phyloP scores from a whole-genome alignment of 2,888 invertebrate species.

The Melanotus villosus region DNA sequence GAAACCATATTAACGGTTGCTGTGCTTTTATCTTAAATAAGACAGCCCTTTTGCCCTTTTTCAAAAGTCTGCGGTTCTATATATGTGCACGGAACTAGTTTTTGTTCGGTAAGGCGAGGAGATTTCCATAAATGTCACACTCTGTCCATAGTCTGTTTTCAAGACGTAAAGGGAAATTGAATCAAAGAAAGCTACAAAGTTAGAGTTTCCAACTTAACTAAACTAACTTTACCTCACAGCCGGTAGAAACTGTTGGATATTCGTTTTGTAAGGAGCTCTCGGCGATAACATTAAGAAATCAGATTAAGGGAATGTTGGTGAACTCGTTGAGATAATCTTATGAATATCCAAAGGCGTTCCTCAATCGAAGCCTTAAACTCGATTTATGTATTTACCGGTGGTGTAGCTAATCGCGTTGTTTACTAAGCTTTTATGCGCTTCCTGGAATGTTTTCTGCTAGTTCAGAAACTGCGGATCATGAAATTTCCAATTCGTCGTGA shows the following conservation, averaged over 20 bases:
- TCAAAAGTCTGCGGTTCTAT: too few species aligned
- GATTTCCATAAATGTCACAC: too few species aligned
- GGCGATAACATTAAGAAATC: conserved; percentile 18
- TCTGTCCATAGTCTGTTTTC: too few species aligned
- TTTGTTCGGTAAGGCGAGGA: too few species aligned
- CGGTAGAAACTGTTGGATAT: background rate
- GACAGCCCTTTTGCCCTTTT: too few species aligned
- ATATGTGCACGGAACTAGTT: too few species aligned
- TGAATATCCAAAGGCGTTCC: conserved; percentile 22
- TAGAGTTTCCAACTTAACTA: background rate
- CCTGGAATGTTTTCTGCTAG: background rate
- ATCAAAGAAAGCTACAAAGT: conserved; percentile 8
- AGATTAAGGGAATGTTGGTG: conserved; percentile 10
- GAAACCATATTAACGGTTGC: too few species aligned
- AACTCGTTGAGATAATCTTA: conserved; percentile 16
- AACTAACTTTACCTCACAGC: background rate
- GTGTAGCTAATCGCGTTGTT: conserved; percentile 13
- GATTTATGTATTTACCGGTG: conserved; percentile 14
- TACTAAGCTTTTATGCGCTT: conserved; percentile 3
- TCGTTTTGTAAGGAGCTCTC: background rate
- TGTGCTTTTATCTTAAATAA: too few species aligned
- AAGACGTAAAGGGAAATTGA: too few species aligned
- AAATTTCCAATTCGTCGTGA: conserved; percentile 1
- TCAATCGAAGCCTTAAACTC: conserved; percentile 17
- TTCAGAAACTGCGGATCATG: background rate